phyloP scores from a whole-genome alignment of 2,113 vertebrate genomes.

The Plestiodon gilberti region DNA sequence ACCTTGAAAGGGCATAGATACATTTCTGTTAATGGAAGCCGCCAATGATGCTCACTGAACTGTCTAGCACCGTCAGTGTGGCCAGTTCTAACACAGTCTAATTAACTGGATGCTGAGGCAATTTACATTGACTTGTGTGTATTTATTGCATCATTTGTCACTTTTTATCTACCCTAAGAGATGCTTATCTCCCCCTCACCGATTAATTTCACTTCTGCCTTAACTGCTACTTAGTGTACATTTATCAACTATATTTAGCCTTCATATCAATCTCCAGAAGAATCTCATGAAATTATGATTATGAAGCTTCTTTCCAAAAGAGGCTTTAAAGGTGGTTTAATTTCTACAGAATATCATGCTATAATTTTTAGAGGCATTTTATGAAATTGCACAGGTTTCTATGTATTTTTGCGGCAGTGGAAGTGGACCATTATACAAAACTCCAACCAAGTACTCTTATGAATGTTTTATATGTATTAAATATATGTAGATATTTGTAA shows the following conservation, averaged over 20 bases:
- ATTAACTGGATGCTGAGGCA: conserved; percentile 39
- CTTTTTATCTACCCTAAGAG: conserved; percentile 44
- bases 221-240: conserved; percentile 69
- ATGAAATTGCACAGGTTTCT: conserved; percentile 74
- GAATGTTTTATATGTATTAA: conserved; percentile 80
- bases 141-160: conserved; percentile 48
- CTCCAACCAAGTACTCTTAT: conserved; percentile 71
- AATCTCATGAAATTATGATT: conserved; percentile 58
- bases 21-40: background rate
- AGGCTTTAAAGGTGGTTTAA: conserved; percentile 58
- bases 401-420: conserved; percentile 77
- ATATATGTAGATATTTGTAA: conserved; percentile 79
- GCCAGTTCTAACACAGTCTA: conserved; percentile 34
- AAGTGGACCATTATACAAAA: conserved; percentile 69
- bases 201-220: conserved; percentile 71
- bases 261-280: conserved; percentile 55
- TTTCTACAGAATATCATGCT: conserved; percentile 66
- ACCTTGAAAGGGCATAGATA: background rate
- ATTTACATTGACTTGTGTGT: conserved; percentile 40
- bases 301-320: conserved; percentile 62
- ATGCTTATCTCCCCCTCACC: conserved; percentile 15
- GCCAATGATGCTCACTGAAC: conserved; percentile 8
- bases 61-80: conserved; percentile 9
- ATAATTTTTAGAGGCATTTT: conserved; percentile 74
- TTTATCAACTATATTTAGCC: conserved; percentile 55